Conservation (phyloP, 2,888 invertebrate genomes). For the Ctena decussata region DNA sequence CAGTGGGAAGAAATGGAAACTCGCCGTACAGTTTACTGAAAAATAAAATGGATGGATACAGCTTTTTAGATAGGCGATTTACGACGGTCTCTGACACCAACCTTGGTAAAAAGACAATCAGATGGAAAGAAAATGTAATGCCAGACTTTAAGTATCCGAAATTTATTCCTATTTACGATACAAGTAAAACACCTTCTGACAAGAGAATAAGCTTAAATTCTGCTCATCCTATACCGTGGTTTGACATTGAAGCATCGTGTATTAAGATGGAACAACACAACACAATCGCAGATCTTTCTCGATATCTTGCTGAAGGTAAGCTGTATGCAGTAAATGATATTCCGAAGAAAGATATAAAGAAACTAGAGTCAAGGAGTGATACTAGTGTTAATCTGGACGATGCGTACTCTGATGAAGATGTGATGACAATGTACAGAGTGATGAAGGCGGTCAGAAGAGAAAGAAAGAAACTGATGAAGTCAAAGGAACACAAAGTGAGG, state of each 20-base stretch:
- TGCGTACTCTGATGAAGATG: not conserved
- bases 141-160: not conserved
- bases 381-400: not conserved
- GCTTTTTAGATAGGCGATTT: not conserved
- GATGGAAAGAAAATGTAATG: not conserved
- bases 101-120: not conserved
- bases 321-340: not conserved
- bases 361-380: not conserved
- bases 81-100: not conserved
- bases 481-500: not conserved
- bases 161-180: not conserved
- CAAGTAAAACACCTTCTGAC: not conserved
- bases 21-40: not conserved
- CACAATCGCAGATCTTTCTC: not conserved
- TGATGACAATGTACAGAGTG: not conserved
- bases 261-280: not conserved
- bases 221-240: not conserved
- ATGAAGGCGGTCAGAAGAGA: not conserved
- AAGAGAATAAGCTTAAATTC: not conserved
- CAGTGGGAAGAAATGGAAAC: not conserved
- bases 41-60: not conserved
- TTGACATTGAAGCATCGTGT: slow-evolving; percentile 8
- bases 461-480: not conserved
- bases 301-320: not conserved
- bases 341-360: not conserved